A percentile compares a stretch with the other conserved stretches of the same genome.
Evolutionary conservation across 2,888 invertebrate species (phyloP).

Genomic region (Andricus quercusramuli): DNA sequence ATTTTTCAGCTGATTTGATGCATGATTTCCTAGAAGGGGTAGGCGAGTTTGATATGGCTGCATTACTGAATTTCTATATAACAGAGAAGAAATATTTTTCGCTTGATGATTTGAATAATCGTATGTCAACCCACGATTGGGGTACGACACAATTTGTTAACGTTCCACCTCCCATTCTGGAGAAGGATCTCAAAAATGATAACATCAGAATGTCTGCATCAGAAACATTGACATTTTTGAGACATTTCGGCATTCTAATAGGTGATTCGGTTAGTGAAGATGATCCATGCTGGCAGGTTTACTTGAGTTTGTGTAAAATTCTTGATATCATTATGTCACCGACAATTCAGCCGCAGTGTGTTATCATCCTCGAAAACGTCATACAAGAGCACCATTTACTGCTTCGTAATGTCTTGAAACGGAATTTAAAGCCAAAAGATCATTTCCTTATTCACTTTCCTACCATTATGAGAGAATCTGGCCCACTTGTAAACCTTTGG

Average conservation of each 20-base stretch:
- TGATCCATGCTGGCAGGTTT: neutral
- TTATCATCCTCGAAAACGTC: constrained; percentile 4
- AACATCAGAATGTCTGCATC: neutral
- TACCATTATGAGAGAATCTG: neutral
- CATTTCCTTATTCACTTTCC: neutral
- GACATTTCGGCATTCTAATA: constrained; percentile 1
- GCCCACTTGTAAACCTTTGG: neutral
- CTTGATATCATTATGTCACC: neutral
- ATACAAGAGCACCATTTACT: neutral
- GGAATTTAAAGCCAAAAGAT: constrained; percentile 10
- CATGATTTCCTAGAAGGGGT: constrained; percentile 41
- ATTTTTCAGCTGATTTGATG: constrained; percentile 11
- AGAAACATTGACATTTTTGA: neutral
- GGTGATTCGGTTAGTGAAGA: constrained; percentile 3
- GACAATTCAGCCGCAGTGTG: constrained; percentile 18
- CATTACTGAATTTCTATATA: constrained; percentile 12
- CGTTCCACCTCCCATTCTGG: neutral
- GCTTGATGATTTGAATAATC: constrained; percentile 15
- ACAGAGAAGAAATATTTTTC: constrained; percentile 4
- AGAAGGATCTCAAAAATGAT: neutral
- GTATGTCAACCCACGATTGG: constrained; percentile 19
- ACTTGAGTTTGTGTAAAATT: neutral
- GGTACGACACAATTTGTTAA: constrained; percentile 19
- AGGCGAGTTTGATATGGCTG: constrained; percentile 28
- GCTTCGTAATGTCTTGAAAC: neutral